Percentiles rank a stretch among this genome's conserved stretches.
phyloP scores from a whole-genome alignment of 2,888 invertebrate species.

The Prosopocoilus inquinatus region DNA sequence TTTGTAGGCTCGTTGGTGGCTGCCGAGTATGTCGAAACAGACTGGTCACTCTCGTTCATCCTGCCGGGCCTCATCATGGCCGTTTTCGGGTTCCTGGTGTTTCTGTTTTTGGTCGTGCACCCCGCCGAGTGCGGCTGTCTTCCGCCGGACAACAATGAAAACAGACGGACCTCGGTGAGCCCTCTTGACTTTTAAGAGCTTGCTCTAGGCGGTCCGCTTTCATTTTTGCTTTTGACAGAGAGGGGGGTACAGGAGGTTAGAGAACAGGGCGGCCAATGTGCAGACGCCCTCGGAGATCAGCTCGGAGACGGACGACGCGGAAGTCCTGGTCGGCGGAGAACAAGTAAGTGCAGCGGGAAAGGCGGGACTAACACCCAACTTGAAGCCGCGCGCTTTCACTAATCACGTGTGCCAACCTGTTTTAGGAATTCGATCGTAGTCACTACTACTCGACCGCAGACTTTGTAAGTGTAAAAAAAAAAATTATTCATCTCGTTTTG shows the following conservation, averaged over 20 bases:
- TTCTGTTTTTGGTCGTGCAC: constrained; percentile 81
- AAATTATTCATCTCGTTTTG: background rate
- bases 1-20: constrained; percentile 75
- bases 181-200: too few species aligned
- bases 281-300: constrained; percentile 30
- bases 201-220: background rate
- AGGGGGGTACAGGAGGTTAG: constrained; percentile 34
- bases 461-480: constrained; percentile 45
- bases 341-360: constrained; percentile 50
- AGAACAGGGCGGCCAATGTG: constrained; percentile 39
- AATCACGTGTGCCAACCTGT: constrained; percentile 15
- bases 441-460: constrained; percentile 32
- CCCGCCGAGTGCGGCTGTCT: constrained; percentile 72
- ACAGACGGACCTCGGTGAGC: constrained; percentile 7
- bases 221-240: constrained; percentile 9
- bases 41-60: constrained; percentile 91
- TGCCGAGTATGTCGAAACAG: constrained; percentile 76
- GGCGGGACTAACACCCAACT: background rate
- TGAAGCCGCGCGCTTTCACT: background rate
- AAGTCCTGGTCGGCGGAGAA: constrained; percentile 59
- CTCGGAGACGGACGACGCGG: constrained; percentile 53
- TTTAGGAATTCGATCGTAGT: constrained; percentile 31
- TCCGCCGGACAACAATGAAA: constrained; percentile 42
- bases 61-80: constrained; percentile 86
- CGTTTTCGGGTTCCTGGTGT: constrained; percentile 67